A percentile compares a stretch with the other conserved stretches of the same genome.
These are phyloP conservation scores for Hippoglossus hippoglossus DNA, from an alignment of 2,797 vertebrate genomes.

Conservation along the genomic window DNA sequence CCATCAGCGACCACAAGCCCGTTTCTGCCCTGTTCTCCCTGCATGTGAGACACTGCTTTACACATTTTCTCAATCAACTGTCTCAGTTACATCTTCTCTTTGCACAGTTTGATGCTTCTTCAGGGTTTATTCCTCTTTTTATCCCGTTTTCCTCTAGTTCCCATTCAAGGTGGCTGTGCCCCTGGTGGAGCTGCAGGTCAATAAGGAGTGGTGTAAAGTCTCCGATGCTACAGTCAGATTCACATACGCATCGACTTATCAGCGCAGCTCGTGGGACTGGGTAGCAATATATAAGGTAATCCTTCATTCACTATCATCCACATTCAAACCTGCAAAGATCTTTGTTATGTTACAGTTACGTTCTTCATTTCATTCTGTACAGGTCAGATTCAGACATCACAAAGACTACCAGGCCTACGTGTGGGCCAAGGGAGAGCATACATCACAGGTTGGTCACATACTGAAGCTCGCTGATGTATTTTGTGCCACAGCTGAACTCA, in stretches of 20 bases:
- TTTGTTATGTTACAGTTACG: background rate
- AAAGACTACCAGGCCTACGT: conserved; percentile 96
- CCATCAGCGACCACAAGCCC: conserved; percentile 96
- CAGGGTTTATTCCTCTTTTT: background rate
- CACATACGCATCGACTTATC: conserved; percentile 85
- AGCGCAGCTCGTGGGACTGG: conserved; percentile 99
- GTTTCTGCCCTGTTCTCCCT: conserved; percentile 92
- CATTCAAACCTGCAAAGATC: background rate
- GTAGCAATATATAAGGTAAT: conserved; percentile 95
- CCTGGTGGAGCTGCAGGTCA: conserved; percentile 89
- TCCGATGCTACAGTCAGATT: conserved; percentile 91
- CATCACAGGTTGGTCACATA: conserved; percentile 68
- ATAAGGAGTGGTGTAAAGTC: conserved; percentile 91
- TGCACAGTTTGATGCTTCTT: background rate
- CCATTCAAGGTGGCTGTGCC: conserved; percentile 90
- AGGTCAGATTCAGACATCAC: conserved; percentile 87
- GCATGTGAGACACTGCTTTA: conserved; percentile 83
- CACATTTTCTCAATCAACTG: background rate
- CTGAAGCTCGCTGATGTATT: background rate
- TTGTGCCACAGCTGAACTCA: background rate
- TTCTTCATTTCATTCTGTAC: conserved; percentile 4
- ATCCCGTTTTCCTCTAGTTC: conserved; percentile 82
- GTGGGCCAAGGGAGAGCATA: conserved; percentile 92
- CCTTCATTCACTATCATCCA: background rate
- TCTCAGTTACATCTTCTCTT: background rate